Base-by-base conservation (phyloP, 2,888 invertebrate species). In the Oithona nana region DNA sequence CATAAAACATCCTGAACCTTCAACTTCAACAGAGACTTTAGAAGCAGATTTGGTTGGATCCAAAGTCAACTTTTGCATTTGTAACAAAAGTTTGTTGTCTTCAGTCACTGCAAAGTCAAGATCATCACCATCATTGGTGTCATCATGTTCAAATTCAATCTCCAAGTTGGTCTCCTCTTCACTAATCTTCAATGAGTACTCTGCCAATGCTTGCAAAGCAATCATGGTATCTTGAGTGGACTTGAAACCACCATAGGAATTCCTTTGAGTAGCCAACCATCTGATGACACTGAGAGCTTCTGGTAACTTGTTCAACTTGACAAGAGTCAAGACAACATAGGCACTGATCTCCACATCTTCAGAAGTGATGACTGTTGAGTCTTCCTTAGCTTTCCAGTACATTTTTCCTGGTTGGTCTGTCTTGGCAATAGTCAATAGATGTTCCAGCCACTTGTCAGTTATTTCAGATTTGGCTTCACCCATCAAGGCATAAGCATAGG, bases 181-280 rank as follows among this genome's bases (percentile, higher is more conserved):
- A 24, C 24, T 26, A n/a, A 59, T 29, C 13, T 24, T 48, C 24
- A 49, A 20, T 26, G 59, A 59, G 11, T 62, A 64, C 13, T 26
- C n/a, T 13, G 61, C 24, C 13, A 64, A 49, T 13, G 64, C 64
- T 51, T 61, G 52, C n/a, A 64, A 57, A 22, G 62, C 64, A n/a
- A 64, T 52, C n/a, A 64, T 61, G 1, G 64, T 64, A 30, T 64
- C 64, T 39, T 62, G 62, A 13, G 62, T 54, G 3, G 51, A 30
- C 16, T 39, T 24, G 30, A 64, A 64, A 13, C 85, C 86, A 2
- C 87, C 87, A 2, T 78, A 73, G 2, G 80, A 74, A 64, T 80
- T 80, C 51, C 83, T 75, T 69, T 84, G 82, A 1, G 80, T 76
- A 4, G 82, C 77, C 57, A 88, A 75, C 86, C 87, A 88, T 63